Base-by-base conservation (phyloP, 2,113 vertebrate species). In the Rana temporaria region DNA sequence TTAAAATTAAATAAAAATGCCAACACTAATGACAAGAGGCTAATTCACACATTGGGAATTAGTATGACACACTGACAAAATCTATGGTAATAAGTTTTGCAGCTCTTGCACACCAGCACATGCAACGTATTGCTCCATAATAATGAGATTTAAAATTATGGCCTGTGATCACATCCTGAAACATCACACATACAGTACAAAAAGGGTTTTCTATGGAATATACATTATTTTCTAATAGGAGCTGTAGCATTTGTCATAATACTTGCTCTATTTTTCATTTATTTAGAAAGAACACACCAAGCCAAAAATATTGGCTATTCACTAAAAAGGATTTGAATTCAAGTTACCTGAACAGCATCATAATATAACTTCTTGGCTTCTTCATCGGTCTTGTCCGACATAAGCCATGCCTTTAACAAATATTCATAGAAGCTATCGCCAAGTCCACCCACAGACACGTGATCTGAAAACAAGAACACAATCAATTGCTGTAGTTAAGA, bases 401-500 rank as follows among this genome's bases (percentile, higher is more conserved):
- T 99, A 85, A 99, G 88, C 98, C 98, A 99, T 79, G 98, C 96
- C 92, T 99, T 99, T 17, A 99, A 95, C 90, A 99, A 94, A 90
- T 99, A 99, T 86, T 99, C 98, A 89, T 99, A 99, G 92, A 99
- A 99, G 84, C 98, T 99, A 88, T 99, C 98, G 24, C 98, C 98
- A 57, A 99, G 95, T 48, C 98, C 98, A 63, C 98, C 98, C 70
- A 98, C 93, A 0, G 98, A 99, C 81, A 99, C 98, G 4, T 99
- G 97, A 95, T 98, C 97, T 99, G 91, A 84, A 92, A 86, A 81
- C 88, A 88, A 79, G 84, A 86, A 57, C 85, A 2, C 19, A 63
- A 57, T 18, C 52, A 56, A 48, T 48, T 6, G 34, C 34, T 38
- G 34, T 38, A 38, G 4, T 38, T 6, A 38, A 38, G 34, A 8